Conservation (phyloP, 2,113 vertebrate genomes). For the Psilopsiagon aymara region DNA sequence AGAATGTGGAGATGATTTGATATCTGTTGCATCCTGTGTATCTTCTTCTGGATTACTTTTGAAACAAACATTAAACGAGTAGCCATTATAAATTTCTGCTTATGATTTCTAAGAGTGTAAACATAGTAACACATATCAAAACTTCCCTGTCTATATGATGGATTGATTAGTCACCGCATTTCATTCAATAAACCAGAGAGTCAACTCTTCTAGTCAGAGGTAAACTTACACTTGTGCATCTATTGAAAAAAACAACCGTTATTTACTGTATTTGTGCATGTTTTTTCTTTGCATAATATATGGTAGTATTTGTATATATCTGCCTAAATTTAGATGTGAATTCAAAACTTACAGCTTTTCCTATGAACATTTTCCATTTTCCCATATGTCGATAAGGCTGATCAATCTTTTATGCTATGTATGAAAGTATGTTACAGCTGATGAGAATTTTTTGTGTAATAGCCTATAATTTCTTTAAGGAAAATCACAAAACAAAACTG, state of each 20-base stretch:
- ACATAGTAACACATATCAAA: neutral
- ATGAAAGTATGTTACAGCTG: neutral
- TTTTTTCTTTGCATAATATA: neutral
- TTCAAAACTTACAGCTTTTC: neutral
- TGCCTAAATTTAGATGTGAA: neutral
- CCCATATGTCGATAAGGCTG: neutral
- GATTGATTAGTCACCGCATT: neutral
- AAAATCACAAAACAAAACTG: neutral
- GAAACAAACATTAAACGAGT: neutral
- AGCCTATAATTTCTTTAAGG: neutral
- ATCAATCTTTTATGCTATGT: neutral
- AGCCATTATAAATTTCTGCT: neutral
- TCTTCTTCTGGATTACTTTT: neutral
- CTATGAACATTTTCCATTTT: neutral
- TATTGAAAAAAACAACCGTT: neutral
- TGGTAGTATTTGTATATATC: neutral
- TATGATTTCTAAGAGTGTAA: neutral
- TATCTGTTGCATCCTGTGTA: neutral
- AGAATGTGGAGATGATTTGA: neutral
- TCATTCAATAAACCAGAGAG: neutral
- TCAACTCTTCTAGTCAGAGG: neutral
- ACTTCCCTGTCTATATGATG: neutral
- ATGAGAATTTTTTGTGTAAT: neutral
- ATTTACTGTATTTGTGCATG: neutral
- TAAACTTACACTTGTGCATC: neutral